These are phyloP conservation scores for Trachops cirrhosus DNA, from an alignment of 2,797 vertebrate genomes.

Conservation along the genomic window DNA sequence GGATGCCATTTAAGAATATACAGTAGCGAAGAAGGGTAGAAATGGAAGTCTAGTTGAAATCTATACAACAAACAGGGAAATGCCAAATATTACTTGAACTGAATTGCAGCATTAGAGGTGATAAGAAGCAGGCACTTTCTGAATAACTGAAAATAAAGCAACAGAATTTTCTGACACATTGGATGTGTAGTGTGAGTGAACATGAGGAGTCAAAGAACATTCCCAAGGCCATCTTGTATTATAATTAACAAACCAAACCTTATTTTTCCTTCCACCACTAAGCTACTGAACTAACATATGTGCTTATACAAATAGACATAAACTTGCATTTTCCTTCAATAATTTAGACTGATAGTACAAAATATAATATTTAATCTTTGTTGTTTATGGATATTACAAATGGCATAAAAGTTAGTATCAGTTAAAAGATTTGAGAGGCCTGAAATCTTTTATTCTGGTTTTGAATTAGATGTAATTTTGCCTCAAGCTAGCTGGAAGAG, in stretches of 20 bases:
- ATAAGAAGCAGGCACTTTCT: neutral
- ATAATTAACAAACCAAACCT: neutral
- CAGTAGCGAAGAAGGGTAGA: neutral
- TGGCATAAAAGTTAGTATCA: conserved; percentile 44
- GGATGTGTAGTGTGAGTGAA: neutral
- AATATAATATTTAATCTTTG: conserved; percentile 47
- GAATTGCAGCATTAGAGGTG: neutral
- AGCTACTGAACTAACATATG: neutral
- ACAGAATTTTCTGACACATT: neutral
- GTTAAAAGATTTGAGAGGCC: conserved; percentile 56
- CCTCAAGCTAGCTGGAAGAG: conserved; percentile 54
- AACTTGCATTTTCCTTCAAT: neutral
- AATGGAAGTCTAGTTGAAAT: neutral
- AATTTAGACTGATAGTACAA: conserved; percentile 23
- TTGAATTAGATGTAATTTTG: conserved; percentile 65
- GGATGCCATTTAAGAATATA: neutral
- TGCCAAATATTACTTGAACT: neutral
- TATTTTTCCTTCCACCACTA: neutral
- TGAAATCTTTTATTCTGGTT: conserved; percentile 59
- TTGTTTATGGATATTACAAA: conserved; percentile 64
- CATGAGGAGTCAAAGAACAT: neutral
- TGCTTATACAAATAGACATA: neutral
- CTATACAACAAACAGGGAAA: neutral
- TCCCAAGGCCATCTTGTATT: neutral
- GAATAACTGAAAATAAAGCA: neutral